Evolutionary conservation across 2,888 invertebrate species (phyloP).

Genomic region (Ametastegia equiseti): DNA sequence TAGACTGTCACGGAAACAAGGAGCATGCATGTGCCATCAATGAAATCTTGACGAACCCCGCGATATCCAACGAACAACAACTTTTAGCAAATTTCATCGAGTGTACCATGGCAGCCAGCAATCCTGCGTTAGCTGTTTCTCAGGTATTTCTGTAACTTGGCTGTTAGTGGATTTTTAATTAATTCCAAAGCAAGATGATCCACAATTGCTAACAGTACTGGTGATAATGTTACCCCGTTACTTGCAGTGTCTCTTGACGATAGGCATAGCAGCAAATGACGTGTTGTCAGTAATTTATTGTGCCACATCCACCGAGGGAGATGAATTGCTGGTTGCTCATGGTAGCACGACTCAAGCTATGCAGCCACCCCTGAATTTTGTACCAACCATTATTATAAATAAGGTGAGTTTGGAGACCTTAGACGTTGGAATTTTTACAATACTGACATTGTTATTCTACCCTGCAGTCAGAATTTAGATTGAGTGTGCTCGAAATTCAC

Average conservation of each 20-base stretch:
- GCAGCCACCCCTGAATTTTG: constrained; percentile 68
- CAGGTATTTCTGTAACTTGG: constrained; percentile 59
- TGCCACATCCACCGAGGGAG: constrained; percentile 62
- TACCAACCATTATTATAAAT: constrained; percentile 76
- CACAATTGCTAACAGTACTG: neutral
- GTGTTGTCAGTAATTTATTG: constrained; percentile 65
- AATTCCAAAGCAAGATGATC: neutral
- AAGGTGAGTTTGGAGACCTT: constrained; percentile 66
- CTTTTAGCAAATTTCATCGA: constrained; percentile 68
- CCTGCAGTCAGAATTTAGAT: neutral
- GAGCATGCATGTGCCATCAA: constrained; percentile 77
- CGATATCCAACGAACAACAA: constrained; percentile 49
- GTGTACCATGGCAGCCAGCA: constrained; percentile 73
- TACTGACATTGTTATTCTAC: neutral
- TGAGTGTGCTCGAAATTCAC: neutral
- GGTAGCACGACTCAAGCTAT: constrained; percentile 72
- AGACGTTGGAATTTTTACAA: neutral
- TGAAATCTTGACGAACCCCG: constrained; percentile 63
- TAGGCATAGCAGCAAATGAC: constrained; percentile 60
- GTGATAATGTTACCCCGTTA: neutral
- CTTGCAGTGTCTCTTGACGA: constrained; percentile 72
- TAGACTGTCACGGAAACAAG: constrained; percentile 77
- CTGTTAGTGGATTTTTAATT: neutral
- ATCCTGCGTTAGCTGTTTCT: constrained; percentile 62
- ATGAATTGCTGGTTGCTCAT: constrained; percentile 69